phyloP scores from a whole-genome alignment of 2,113 vertebrate genomes.

The Melanocharis versteri region DNA sequence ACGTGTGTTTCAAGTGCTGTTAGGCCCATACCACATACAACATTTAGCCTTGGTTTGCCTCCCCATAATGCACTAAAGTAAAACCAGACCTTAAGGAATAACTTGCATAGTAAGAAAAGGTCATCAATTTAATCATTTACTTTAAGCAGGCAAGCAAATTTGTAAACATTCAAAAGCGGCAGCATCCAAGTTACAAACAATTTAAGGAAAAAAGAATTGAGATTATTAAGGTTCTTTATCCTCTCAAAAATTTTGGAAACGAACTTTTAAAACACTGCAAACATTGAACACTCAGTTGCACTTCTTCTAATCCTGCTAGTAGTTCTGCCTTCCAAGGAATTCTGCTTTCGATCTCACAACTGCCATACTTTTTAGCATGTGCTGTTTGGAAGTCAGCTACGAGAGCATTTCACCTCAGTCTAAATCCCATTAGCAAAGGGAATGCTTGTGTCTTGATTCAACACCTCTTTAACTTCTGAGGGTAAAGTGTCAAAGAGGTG shows the following conservation, averaged over 20 bases:
- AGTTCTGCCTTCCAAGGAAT: conserved; percentile 51
- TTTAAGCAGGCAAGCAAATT: conserved; percentile 80
- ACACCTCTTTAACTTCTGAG: conserved; percentile 88
- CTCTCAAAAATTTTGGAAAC: conserved; percentile 68
- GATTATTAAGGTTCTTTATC: conserved; percentile 71
- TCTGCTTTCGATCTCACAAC: conserved; percentile 56
- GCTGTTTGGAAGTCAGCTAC: conserved; percentile 49
- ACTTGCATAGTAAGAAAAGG: conserved; percentile 77
- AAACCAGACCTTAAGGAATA: conserved; percentile 71
- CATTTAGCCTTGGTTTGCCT: not conserved
- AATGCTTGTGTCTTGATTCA: conserved; percentile 89
- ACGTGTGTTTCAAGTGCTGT: not conserved
- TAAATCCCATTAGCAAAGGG: conserved; percentile 88
- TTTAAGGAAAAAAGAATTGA: conserved; percentile 73
- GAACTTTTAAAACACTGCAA: conserved; percentile 75
- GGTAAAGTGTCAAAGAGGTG: conserved; percentile 95
- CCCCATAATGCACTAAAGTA: conserved; percentile 45
- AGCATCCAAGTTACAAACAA: conserved; percentile 82
- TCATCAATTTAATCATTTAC: conserved; percentile 80
- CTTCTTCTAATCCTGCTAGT: conserved; percentile 62
- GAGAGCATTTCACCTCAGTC: not conserved
- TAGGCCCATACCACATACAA: not conserved
- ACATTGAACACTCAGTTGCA: conserved; percentile 64
- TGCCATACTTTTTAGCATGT: conserved; percentile 40
- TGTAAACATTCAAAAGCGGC: conserved; percentile 85